These are phyloP conservation scores for Trematocara macrostoma DNA, from an alignment of 2,113 vertebrate genomes.

Conservation along the genomic window DNA sequence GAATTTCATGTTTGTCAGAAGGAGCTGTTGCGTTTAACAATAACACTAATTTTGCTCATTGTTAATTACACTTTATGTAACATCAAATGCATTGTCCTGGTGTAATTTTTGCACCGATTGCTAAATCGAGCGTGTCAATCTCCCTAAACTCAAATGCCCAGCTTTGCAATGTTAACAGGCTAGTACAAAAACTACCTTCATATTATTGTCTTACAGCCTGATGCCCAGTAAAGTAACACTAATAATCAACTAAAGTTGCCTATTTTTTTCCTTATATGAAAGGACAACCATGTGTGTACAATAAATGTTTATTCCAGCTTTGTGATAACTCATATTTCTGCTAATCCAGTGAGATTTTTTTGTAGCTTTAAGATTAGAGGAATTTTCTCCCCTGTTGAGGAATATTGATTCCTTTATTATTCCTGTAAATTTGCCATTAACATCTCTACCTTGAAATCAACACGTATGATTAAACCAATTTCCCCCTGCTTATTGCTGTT, in stretches of 20 bases:
- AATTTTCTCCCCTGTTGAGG: not conserved
- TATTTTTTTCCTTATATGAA: not conserved
- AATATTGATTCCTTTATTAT: not conserved
- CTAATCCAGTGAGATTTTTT: not conserved
- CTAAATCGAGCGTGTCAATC: not conserved
- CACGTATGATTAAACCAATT: not conserved
- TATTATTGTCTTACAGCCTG: not conserved
- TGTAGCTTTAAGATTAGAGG: not conserved
- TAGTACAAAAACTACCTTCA: not conserved
- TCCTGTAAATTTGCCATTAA: not conserved
- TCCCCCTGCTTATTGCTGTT: not conserved
- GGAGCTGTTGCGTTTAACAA: not conserved
- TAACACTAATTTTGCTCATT: not conserved
- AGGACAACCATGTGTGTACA: not conserved
- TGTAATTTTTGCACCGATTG: not conserved
- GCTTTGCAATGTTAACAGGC: not conserved
- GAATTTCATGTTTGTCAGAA: not conserved
- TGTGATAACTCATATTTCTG: not conserved
- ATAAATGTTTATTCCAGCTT: not conserved
- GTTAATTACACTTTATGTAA: not conserved
- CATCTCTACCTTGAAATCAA: not conserved
- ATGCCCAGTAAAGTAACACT: not conserved
- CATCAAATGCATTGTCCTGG: not conserved
- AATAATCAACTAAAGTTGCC: not conserved
- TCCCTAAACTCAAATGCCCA: not conserved